Evolutionary conservation across 2,113 vertebrate species (phyloP).

Genomic region (Oreocharis arfaki): DNA sequence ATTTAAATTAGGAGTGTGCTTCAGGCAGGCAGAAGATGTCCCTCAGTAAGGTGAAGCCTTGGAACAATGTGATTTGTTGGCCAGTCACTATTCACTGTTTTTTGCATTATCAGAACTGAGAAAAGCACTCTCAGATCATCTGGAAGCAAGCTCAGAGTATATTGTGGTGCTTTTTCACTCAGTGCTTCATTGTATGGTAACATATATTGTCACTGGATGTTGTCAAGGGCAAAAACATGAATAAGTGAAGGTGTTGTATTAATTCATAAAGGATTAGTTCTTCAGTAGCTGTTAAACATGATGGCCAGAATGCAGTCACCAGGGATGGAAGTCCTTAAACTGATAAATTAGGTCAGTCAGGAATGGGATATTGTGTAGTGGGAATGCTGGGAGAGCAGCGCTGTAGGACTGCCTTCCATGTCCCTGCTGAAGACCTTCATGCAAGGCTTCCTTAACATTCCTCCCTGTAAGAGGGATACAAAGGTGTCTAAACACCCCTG

Average conservation of each 20-base stretch:
- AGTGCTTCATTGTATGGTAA: neutral
- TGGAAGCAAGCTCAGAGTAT: neutral
- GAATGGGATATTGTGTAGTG: neutral
- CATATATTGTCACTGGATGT: neutral
- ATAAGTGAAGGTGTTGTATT: neutral
- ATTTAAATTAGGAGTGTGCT: neutral
- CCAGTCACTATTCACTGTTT: neutral
- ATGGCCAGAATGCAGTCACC: neutral
- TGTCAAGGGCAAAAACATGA: neutral
- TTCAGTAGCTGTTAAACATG: neutral
- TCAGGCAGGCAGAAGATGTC: neutral
- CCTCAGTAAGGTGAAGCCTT: neutral
- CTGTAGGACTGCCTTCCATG: neutral
- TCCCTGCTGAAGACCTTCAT: neutral
- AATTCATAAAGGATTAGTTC: neutral
- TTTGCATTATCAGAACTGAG: neutral
- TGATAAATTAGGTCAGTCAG: neutral
- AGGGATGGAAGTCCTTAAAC: neutral
- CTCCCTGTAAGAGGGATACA: neutral
- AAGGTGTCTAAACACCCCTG: neutral
- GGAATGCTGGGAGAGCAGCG: neutral
- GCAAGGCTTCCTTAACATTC: neutral
- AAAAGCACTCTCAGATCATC: neutral
- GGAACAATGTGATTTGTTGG: neutral
- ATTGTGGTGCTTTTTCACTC: neutral